These are phyloP conservation scores for Rousettus madagascariensis DNA, from an alignment of 2,797 vertebrate genomes.

Conservation along the genomic window DNA sequence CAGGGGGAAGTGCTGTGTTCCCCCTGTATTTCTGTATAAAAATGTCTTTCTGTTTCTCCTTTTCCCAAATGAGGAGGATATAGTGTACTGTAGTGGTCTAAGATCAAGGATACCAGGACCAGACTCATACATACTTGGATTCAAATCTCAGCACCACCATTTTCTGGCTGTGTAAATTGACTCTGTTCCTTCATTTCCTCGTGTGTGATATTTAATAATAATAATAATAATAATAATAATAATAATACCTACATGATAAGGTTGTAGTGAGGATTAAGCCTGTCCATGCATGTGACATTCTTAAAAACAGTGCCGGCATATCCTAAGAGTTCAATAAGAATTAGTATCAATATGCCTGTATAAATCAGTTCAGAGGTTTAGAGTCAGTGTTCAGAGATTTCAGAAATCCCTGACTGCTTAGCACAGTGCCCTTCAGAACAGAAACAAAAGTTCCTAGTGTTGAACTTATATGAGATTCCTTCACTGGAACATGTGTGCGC, in stretches of 20 bases:
- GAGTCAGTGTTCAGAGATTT: neutral
- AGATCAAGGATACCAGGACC: neutral
- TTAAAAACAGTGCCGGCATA: neutral
- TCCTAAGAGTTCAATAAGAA: neutral
- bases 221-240: neutral
- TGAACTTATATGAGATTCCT: neutral
- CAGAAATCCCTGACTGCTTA: neutral
- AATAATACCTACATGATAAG: neutral
- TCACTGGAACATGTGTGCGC: neutral
- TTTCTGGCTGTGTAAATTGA: neutral
- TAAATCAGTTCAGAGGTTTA: neutral
- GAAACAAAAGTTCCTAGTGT: neutral
- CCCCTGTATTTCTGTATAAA: neutral
- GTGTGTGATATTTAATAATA: neutral
- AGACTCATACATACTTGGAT: neutral
- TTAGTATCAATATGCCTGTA: neutral
- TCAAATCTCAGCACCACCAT: neutral
- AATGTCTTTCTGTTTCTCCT: neutral
- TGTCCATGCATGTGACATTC: neutral
- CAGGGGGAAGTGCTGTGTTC: neutral
- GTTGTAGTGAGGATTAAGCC: neutral
- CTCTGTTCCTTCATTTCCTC: neutral
- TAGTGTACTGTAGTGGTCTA: neutral
- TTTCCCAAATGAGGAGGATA: neutral
- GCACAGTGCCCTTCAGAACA: neutral